phyloP scores from a whole-genome alignment of 2,797 vertebrate genomes.

The Dermochelys coriacea region DNA sequence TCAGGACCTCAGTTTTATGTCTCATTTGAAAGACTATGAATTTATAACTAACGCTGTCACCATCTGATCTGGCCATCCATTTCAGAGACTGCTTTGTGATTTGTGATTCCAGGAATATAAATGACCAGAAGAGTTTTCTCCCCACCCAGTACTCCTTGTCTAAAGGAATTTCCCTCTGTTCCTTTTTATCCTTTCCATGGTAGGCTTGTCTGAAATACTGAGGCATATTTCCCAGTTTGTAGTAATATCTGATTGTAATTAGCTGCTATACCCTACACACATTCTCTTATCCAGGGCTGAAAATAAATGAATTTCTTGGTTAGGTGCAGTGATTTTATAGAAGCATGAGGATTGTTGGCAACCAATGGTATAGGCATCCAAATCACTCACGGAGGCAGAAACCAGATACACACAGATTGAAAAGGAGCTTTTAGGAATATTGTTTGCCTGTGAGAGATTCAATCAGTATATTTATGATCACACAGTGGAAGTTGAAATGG shows the following conservation, averaged over 20 bases:
- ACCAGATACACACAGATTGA: too few species aligned
- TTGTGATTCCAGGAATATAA: constrained; percentile 46
- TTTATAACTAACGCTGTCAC: constrained; percentile 45
- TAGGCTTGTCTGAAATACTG: not conserved
- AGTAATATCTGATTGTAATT: not conserved
- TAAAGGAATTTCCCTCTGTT: constrained; percentile 45
- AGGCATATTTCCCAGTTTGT: constrained; percentile 18
- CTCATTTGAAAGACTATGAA: constrained; percentile 66
- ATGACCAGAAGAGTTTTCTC: constrained; percentile 53
- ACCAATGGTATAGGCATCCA: too few species aligned
- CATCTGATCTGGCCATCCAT: constrained; percentile 49
- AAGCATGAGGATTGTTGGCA: too few species aligned
- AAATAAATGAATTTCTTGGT: not conserved
- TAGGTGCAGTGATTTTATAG: too few species aligned
- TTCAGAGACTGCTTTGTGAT: constrained; percentile 47
- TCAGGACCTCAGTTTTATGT: constrained; percentile 58
- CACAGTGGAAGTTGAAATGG: too few species aligned
- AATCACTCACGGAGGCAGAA: too few species aligned
- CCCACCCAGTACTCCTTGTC: constrained; percentile 29
- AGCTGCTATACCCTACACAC: not conserved
- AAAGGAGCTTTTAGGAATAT: too few species aligned
- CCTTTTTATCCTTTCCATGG: not conserved
- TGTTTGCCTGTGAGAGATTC: too few species aligned
- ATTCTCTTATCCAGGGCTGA: not conserved
- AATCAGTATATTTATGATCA: too few species aligned